These are phyloP conservation scores for Paratilapia polleni DNA, from an alignment of 2,113 vertebrate species.

Conservation along the genomic window DNA sequence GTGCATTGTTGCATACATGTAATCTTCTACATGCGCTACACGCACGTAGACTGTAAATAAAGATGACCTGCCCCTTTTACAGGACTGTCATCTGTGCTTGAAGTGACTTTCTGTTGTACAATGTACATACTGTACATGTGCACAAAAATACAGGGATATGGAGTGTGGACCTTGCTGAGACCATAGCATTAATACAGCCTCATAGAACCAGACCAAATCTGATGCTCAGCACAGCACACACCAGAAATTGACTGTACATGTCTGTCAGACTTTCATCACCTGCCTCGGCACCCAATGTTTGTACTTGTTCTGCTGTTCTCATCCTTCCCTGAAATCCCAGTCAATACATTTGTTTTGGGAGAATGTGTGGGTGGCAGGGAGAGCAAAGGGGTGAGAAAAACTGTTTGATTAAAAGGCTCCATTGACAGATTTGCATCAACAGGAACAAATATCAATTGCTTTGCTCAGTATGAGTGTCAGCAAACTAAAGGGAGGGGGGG, in stretches of 20 bases:
- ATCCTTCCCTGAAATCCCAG: conserved; percentile 24
- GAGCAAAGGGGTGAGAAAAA: conserved; percentile 16
- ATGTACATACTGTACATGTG: background rate
- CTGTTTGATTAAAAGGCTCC: conserved; percentile 54
- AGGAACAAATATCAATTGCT: conserved; percentile 44
- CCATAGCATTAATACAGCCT: conserved; percentile 61
- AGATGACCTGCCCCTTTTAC: conserved; percentile 2
- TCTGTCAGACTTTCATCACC: conserved; percentile 35
- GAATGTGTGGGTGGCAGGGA: conserved; percentile 28
- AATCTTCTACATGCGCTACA: conserved; percentile 1
- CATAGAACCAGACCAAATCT: conserved; percentile 31
- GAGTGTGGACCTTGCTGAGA: background rate
- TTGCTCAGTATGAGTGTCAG: conserved; percentile 14
- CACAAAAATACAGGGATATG: background rate
- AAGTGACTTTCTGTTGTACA: conserved; percentile 4
- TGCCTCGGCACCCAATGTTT: background rate
- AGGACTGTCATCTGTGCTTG: conserved; percentile 17
- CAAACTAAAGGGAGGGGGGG: background rate
- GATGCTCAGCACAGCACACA: conserved; percentile 17
- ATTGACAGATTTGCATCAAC: conserved; percentile 59
- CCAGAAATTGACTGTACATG: conserved; percentile 47
- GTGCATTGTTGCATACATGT: conserved; percentile 61
- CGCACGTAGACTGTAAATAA: background rate
- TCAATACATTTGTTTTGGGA: conserved; percentile 61
- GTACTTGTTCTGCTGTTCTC: conserved; percentile 13